Conservation (phyloP, 2,113 vertebrate genomes). For the Azemiops feae region DNA sequence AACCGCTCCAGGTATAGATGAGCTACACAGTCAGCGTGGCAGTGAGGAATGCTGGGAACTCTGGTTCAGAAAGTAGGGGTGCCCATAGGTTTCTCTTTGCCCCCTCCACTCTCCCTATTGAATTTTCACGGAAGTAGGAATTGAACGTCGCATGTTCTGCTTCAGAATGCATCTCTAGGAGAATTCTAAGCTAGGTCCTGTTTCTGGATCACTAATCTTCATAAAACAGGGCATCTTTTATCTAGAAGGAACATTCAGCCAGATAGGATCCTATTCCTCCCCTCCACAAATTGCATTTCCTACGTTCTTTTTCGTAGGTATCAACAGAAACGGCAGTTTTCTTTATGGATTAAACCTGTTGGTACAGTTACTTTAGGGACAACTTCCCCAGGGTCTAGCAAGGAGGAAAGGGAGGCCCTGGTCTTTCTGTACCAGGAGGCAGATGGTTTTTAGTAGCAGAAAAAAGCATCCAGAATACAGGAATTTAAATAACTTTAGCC, state of each 20-base stretch:
- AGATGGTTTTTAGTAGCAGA: too few relatives aligned
- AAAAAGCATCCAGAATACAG: too few relatives aligned
- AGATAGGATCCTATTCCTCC: too few relatives aligned
- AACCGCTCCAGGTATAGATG: too few relatives aligned
- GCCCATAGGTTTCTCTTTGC: too few relatives aligned
- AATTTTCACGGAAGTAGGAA: not conserved
- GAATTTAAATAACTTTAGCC: too few relatives aligned
- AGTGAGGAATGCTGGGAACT: too few relatives aligned
- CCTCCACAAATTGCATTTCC: too few relatives aligned
- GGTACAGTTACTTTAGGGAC: not conserved
- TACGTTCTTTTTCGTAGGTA: not conserved
- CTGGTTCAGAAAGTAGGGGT: too few relatives aligned
- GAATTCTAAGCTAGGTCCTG: not conserved
- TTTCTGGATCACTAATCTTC: not conserved
- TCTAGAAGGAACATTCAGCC: not conserved
- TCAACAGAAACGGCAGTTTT: not conserved
- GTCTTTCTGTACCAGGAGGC: too few relatives aligned
- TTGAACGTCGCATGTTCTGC: not conserved
- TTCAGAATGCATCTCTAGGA: not conserved
- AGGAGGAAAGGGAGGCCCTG: not conserved
- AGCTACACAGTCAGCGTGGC: too few relatives aligned
- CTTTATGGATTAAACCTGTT: not conserved
- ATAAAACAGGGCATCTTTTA: not conserved
- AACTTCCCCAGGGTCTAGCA: not conserved
- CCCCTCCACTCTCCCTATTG: not conserved